A percentile compares a stretch with the other conserved stretches of the same genome.
Evolutionary conservation across 2,797 vertebrate genomes (phyloP).

Genomic region (Ficedula albicollis): DNA sequence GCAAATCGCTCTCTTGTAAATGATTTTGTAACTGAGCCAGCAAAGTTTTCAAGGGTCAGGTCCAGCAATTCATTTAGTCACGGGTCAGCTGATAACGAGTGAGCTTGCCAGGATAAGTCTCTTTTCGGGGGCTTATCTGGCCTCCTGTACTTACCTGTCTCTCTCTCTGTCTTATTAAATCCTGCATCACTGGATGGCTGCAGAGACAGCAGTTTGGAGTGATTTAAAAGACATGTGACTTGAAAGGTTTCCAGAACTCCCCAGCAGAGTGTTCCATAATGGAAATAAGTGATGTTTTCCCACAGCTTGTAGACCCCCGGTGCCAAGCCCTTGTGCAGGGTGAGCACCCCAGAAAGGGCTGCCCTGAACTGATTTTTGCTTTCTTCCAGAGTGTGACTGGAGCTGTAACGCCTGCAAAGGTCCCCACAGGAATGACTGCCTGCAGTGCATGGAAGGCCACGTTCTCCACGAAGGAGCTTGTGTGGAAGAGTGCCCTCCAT

Average conservation of each 20-base stretch:
- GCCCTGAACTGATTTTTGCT: background rate
- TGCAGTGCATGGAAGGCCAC: constrained; percentile 92
- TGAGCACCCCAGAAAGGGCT: background rate
- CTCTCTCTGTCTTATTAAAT: constrained; percentile 2
- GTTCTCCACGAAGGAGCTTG: constrained; percentile 86
- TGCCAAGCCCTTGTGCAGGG: background rate
- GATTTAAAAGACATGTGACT: background rate
- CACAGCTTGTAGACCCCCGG: background rate
- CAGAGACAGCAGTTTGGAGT: background rate
- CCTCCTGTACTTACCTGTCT: constrained; percentile 36
- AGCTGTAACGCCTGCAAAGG: constrained; percentile 90
- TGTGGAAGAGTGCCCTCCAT: constrained; percentile 77
- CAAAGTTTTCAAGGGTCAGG: constrained; percentile 41
- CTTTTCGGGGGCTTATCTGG: background rate
- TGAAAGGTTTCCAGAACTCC: background rate
- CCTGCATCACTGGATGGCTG: background rate
- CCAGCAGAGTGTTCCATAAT: background rate
- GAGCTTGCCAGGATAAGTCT: constrained; percentile 50
- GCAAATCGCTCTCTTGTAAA: constrained; percentile 52
- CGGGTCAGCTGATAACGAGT: constrained; percentile 44
- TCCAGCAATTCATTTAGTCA: constrained; percentile 51
- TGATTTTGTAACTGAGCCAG: constrained; percentile 51
- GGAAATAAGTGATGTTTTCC: background rate
- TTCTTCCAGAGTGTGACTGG: constrained; percentile 90
- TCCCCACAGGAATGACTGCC: constrained; percentile 86